These are phyloP conservation scores for Cinara cedri DNA, from an alignment of 2,888 invertebrate species.

Conservation along the genomic window DNA sequence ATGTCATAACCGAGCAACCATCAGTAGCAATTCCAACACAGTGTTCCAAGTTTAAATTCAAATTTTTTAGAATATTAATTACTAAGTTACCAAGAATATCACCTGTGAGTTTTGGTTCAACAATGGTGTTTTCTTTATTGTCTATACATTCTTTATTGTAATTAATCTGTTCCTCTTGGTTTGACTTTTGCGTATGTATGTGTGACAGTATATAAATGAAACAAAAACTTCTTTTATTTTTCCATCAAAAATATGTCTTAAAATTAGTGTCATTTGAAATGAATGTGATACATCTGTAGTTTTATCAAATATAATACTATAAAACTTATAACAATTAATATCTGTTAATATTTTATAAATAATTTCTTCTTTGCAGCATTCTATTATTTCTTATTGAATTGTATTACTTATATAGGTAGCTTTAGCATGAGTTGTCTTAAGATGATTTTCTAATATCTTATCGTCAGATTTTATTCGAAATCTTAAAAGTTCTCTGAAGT, in stretches of 20 bases:
- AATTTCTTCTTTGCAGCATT: constrained; percentile 5
- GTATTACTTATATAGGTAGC: constrained; percentile 2
- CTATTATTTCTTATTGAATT: constrained; percentile 9
- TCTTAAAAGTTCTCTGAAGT: background rate
- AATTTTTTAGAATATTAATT: background rate
- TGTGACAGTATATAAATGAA: background rate
- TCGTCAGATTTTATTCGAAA: background rate
- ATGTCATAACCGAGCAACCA: background rate
- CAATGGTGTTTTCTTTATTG: background rate
- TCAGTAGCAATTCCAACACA: constrained; percentile 5
- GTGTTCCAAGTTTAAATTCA: constrained; percentile 1
- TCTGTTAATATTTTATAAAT: background rate
- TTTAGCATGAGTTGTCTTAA: background rate
- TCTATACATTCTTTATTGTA: constrained; percentile 1
- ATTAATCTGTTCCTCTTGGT: background rate
- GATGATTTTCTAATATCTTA: constrained; percentile 11
- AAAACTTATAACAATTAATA: constrained; percentile 12
- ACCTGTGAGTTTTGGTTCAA: constrained; percentile 2
- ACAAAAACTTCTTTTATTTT: constrained; percentile 9
- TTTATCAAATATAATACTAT: constrained; percentile 1
- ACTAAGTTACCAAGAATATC: background rate
- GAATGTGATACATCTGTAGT: background rate
- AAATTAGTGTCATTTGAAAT: background rate
- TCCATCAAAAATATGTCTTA: constrained; percentile 8
- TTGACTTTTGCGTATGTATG: background rate